phyloP scores from a whole-genome alignment of 53 echinoderm and acorn worm species.

The Apostichopus leukothele region DNA sequence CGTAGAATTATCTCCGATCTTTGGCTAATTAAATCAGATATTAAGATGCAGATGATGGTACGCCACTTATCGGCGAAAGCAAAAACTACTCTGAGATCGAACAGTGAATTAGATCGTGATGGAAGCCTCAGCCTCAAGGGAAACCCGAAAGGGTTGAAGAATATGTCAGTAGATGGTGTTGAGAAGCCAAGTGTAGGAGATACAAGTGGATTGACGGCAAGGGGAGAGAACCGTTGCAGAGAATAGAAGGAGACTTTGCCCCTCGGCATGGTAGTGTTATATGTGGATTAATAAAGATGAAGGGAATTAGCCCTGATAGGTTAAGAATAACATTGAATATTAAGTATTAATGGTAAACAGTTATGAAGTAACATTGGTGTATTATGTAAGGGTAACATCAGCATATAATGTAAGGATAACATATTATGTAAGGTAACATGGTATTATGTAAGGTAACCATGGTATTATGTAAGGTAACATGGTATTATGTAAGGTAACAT shows the following conservation, averaged over 20 bases:
- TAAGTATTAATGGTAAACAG: too few relatives aligned
- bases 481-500: too few relatives aligned
- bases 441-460: too few relatives aligned
- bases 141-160: not conserved
- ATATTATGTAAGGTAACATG: too few relatives aligned
- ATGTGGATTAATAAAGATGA: too few relatives aligned
- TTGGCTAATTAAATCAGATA: constrained; percentile 23
- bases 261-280: not conserved
- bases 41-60: constrained; percentile 1
- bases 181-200: not conserved
- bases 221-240: not conserved
- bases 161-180: not conserved
- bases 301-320: too few relatives aligned
- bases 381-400: too few relatives aligned
- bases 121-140: not conserved
- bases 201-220: not conserved
- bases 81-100: not conserved
- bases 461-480: too few relatives aligned
- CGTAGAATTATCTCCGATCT: not conserved
- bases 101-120: not conserved
- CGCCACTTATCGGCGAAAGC: constrained; percentile 3
- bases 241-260: not conserved
- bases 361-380: too few relatives aligned
- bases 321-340: too few relatives aligned
- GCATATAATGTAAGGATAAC: too few relatives aligned